Evolutionary conservation across 2,797 vertebrate genomes (phyloP).

Genomic region (Amniataba percoides): DNA sequence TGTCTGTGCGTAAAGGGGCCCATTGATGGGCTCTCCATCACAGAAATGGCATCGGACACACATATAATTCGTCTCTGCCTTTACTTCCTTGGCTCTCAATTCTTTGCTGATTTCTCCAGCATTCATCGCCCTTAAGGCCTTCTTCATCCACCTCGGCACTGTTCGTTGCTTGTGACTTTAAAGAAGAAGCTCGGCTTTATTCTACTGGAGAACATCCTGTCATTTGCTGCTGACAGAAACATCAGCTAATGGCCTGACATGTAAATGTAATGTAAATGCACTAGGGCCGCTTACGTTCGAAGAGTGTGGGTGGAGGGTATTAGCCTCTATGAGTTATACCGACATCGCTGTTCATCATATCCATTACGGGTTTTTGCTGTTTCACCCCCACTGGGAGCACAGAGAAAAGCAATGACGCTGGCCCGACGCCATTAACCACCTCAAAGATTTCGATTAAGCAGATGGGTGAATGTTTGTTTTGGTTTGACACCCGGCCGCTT

Average conservation of each 20-base stretch:
- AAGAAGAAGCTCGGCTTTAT: slow-evolving; percentile 10
- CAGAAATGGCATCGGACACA: slow-evolving; percentile 50
- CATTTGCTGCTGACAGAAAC: slow-evolving; percentile 37
- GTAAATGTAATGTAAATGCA: slow-evolving; percentile 63
- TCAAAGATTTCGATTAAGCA: slow-evolving; percentile 78
- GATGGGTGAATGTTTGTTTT: slow-evolving; percentile 78
- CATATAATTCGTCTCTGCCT: slow-evolving; percentile 6
- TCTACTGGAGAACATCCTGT: slow-evolving; percentile 3
- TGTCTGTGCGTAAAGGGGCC: slow-evolving; percentile 73
- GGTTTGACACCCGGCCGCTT: slow-evolving; percentile 65
- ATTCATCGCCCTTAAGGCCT: neutral
- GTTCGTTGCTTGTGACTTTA: slow-evolving; percentile 29
- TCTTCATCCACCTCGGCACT: neutral
- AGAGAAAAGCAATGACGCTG: slow-evolving; percentile 47
- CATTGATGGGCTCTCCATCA: slow-evolving; percentile 68
- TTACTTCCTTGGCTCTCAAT: slow-evolving; percentile 32
- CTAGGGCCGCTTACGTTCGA: slow-evolving; percentile 12
- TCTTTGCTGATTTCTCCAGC: neutral
- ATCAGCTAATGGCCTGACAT: slow-evolving; percentile 49
- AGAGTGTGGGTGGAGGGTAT: slow-evolving; percentile 37
- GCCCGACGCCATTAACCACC: slow-evolving; percentile 66
- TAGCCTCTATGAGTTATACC: slow-evolving; percentile 26
- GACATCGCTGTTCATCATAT: slow-evolving; percentile 63
- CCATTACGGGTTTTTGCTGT: slow-evolving; percentile 69
- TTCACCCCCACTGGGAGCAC: slow-evolving; percentile 47